These are phyloP conservation scores for Boloria selene DNA, from an alignment of 2,888 invertebrate species.

Conservation along the genomic window DNA sequence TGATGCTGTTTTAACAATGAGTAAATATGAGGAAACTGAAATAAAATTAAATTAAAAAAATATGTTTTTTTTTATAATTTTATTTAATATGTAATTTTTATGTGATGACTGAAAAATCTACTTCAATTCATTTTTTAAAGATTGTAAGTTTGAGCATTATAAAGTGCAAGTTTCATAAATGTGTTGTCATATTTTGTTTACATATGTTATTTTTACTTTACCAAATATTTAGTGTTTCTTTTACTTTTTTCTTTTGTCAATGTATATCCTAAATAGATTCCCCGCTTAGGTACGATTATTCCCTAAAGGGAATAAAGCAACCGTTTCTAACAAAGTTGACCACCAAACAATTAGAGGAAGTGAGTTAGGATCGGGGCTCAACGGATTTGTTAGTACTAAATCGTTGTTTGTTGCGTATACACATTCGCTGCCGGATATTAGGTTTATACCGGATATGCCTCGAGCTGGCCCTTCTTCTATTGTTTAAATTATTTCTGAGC, in stretches of 20 bases:
- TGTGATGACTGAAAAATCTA: too few relatives aligned
- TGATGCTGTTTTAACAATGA: too few relatives aligned
- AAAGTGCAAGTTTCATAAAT: too few relatives aligned
- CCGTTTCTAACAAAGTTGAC: conserved; percentile 61
- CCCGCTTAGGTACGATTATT: conserved; percentile 32
- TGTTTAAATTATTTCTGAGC: conserved; percentile 37
- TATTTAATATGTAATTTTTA: too few relatives aligned
- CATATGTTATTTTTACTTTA: too few relatives aligned
- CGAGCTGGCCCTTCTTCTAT: conserved; percentile 29
- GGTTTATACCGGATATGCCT: conserved; percentile 65
- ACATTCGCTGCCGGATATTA: conserved; percentile 74
- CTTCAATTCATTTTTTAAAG: too few relatives aligned
- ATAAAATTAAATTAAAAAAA: too few relatives aligned
- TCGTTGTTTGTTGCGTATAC: conserved; percentile 69
- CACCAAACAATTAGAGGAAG: conserved; percentile 66
- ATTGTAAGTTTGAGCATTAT: too few relatives aligned
- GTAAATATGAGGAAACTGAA: too few relatives aligned
- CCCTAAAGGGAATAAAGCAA: conserved; percentile 49
- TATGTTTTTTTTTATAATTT: too few relatives aligned
- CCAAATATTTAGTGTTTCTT: too few relatives aligned
- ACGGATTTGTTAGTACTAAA: conserved; percentile 64
- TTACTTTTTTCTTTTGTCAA: not conserved
- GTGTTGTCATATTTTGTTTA: too few relatives aligned
- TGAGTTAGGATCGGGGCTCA: conserved; percentile 54
- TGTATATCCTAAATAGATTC: not conserved